Percentiles rank a stretch among this genome's conserved stretches.
phyloP scores from a whole-genome alignment of 2,113 vertebrate species.

The Zapornia atra region DNA sequence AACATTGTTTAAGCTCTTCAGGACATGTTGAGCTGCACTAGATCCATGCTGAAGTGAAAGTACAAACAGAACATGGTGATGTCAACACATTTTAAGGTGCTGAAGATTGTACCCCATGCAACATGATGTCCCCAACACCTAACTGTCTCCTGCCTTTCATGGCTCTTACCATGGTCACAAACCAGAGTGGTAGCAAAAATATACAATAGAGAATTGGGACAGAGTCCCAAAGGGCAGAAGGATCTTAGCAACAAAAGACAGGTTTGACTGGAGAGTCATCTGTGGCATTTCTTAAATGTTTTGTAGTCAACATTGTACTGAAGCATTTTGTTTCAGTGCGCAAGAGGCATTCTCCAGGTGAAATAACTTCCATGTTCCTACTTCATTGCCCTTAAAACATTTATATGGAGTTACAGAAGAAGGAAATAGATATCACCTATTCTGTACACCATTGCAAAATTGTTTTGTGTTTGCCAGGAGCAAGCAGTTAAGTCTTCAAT shows the following conservation, averaged over 20 bases:
- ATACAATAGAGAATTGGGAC: background rate
- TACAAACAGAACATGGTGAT: background rate
- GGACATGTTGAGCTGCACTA: background rate
- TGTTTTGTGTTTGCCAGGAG: background rate
- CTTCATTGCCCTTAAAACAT: background rate
- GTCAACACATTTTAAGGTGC: background rate
- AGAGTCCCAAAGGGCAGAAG: background rate
- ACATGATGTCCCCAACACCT: background rate
- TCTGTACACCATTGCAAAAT: background rate
- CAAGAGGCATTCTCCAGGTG: background rate
- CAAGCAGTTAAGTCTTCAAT: background rate
- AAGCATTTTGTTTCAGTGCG: background rate
- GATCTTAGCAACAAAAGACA: background rate
- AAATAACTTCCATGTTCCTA: background rate
- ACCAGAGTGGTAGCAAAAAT: background rate
- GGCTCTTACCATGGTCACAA: background rate
- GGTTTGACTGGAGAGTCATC: background rate
- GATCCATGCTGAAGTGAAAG: background rate
- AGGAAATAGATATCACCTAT: background rate
- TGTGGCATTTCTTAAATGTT: background rate
- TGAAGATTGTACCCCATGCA: background rate
- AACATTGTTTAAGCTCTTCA: background rate
- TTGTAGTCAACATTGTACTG: background rate
- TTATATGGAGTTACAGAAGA: background rate
- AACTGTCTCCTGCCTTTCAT: background rate